Conservation (phyloP, 2,797 vertebrate genomes). For the Arvicola amphibius region DNA sequence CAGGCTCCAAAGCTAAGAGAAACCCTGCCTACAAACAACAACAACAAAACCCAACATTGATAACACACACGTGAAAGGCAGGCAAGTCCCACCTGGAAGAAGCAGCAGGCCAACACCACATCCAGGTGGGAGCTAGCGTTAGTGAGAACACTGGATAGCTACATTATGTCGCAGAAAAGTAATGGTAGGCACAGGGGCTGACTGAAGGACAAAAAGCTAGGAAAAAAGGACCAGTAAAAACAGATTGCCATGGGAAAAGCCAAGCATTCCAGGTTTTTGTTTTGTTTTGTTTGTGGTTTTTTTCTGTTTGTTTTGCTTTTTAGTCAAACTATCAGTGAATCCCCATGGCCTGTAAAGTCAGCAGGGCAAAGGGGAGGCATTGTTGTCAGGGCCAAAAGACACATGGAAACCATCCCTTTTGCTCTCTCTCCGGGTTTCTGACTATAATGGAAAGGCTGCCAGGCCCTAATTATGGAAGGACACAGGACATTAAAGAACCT, state of each 20-base stretch:
- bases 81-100: background rate
- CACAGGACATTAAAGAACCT: slow-evolving; percentile 75
- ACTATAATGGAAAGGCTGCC: slow-evolving; percentile 79
- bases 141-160: no score
- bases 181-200: background rate
- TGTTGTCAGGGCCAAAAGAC: background rate
- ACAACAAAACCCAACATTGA: no score
- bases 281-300: no score
- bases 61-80: background rate
- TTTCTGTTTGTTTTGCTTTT: background rate
- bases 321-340: background rate
- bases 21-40: no score
- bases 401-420: background rate
- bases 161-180: background rate
- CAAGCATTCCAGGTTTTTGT: background rate
- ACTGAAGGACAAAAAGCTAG: background rate
- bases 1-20: no score
- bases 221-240: background rate
- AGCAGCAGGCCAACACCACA: background rate
- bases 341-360: background rate
- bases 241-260: background rate
- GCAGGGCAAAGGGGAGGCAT: background rate
- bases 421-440: slow-evolving; percentile 52
- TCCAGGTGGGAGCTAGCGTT: background rate
- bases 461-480: slow-evolving; percentile 81